phyloP scores from a whole-genome alignment of 2,797 vertebrate species.

The Melanotaenia trifasciata region DNA sequence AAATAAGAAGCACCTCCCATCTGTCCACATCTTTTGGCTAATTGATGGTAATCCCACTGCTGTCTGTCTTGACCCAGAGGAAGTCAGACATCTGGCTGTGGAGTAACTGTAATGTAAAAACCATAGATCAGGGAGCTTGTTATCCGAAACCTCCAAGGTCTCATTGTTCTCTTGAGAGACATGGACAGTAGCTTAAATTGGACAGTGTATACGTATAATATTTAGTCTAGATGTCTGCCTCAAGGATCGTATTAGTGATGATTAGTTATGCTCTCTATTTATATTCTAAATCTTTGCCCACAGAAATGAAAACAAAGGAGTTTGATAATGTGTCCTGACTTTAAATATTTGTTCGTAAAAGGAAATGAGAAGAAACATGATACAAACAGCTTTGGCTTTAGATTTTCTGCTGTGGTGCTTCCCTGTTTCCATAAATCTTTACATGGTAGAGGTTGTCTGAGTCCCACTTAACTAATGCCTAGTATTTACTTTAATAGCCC shows the following conservation, averaged over 20 bases:
- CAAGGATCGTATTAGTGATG: slow-evolving; percentile 17
- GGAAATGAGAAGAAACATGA: slow-evolving; percentile 5
- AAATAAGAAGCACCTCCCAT: slow-evolving; percentile 41
- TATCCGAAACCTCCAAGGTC: slow-evolving; percentile 69
- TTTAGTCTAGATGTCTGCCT: slow-evolving; percentile 21
- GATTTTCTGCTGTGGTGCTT: slow-evolving; percentile 13
- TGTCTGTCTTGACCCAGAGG: slow-evolving; percentile 66
- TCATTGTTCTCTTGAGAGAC: slow-evolving; percentile 52
- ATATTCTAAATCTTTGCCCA: not conserved
- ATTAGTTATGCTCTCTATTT: slow-evolving; percentile 12
- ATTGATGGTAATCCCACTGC: slow-evolving; percentile 66
- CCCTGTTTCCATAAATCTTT: slow-evolving; percentile 41
- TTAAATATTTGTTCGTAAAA: slow-evolving; percentile 18
- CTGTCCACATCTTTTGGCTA: slow-evolving; percentile 35
- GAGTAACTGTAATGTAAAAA: slow-evolving; percentile 71
- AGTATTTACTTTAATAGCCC: slow-evolving; percentile 43
- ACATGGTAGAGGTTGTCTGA: slow-evolving; percentile 44
- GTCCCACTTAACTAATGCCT: slow-evolving; percentile 57
- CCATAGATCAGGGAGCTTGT: slow-evolving; percentile 75
- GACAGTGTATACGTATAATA: slow-evolving; percentile 25
- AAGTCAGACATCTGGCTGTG: slow-evolving; percentile 62
- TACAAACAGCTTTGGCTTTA: slow-evolving; percentile 15
- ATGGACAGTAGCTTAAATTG: slow-evolving; percentile 24
- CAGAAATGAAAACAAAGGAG: not conserved
- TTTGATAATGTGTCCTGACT: slow-evolving; percentile 17